These are phyloP conservation scores for Lepetodrilus schrolli DNA, from an alignment of 2,888 invertebrate genomes.

Conservation along the genomic window DNA sequence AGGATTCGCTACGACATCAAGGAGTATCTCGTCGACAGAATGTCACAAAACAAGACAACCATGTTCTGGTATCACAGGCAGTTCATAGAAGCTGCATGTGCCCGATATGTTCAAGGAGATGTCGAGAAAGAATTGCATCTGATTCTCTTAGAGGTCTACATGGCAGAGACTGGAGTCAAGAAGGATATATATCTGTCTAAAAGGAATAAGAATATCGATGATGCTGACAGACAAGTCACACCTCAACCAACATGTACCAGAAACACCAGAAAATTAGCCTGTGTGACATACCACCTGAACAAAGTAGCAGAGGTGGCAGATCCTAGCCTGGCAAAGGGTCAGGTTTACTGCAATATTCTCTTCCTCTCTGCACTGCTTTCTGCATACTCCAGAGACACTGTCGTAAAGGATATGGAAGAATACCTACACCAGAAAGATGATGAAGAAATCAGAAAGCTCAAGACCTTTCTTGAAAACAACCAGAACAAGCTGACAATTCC, in stretches of 20 bases:
- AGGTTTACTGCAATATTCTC: constrained; percentile 58
- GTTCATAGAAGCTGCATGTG: constrained; percentile 65
- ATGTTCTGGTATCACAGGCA: constrained; percentile 72
- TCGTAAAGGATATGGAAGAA: constrained; percentile 83
- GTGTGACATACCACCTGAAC: constrained; percentile 58
- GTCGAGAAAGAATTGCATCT: constrained; percentile 53
- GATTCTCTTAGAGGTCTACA: constrained; percentile 57
- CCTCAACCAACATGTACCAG: constrained; percentile 53
- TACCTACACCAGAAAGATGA: constrained; percentile 88
- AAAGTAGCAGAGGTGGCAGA: constrained; percentile 43
- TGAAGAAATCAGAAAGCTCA: constrained; percentile 83
- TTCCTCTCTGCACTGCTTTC: constrained; percentile 58
- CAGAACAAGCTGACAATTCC: constrained; percentile 45
- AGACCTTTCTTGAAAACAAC: constrained; percentile 46
- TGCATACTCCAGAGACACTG: constrained; percentile 76
- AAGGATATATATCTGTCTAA: constrained; percentile 58
- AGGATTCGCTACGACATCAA: constrained; percentile 64
- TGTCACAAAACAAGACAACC: constrained; percentile 65
- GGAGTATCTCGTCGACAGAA: constrained; percentile 68
- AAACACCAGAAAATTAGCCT: constrained; percentile 63
- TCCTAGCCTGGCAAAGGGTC: constrained; percentile 46
- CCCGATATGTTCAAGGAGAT: constrained; percentile 51
- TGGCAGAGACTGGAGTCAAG: constrained; percentile 57
- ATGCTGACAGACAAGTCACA: constrained; percentile 69
- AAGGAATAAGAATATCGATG: constrained; percentile 56